A percentile compares a stretch with the other conserved stretches of the same genome.
phyloP scores from a whole-genome alignment of 2,113 vertebrate species.

The Dinomys branickii region DNA sequence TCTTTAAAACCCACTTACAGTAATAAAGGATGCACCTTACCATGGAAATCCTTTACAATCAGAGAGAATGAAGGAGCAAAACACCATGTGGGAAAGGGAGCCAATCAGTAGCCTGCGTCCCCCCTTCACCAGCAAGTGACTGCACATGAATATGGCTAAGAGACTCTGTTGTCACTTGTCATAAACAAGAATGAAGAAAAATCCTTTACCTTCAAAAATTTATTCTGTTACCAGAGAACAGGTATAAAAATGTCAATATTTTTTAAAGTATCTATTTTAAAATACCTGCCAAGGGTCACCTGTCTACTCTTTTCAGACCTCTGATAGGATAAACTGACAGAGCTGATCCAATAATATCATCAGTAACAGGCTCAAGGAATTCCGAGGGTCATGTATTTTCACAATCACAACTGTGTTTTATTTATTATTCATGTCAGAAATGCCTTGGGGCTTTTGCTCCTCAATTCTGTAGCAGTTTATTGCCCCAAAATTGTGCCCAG shows the following conservation, averaged over 20 bases:
- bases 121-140: background rate
- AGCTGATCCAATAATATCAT: constrained; percentile 53
- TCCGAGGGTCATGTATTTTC: constrained; percentile 28
- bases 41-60: constrained; percentile 35
- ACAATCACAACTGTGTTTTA: constrained; percentile 47
- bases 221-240: background rate
- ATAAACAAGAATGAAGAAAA: constrained; percentile 4
- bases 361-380: background rate
- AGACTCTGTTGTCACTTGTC: background rate
- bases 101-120: background rate
- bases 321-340: constrained; percentile 55
- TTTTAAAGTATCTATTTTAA: constrained; percentile 56
- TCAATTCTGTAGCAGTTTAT: constrained; percentile 60
- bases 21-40: background rate
- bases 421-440: constrained; percentile 70
- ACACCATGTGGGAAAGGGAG: background rate
- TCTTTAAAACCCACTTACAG: constrained; percentile 26
- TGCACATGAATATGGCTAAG: background rate
- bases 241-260: constrained; percentile 14
- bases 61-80: constrained; percentile 16
- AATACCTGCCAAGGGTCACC: constrained; percentile 14
- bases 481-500: constrained; percentile 11
- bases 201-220: constrained; percentile 30
- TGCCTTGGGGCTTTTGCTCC: constrained; percentile 38
- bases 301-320: constrained; percentile 31